phyloP scores from a whole-genome alignment of 2,797 vertebrate species.

The Oreonectes daqikongensis region DNA sequence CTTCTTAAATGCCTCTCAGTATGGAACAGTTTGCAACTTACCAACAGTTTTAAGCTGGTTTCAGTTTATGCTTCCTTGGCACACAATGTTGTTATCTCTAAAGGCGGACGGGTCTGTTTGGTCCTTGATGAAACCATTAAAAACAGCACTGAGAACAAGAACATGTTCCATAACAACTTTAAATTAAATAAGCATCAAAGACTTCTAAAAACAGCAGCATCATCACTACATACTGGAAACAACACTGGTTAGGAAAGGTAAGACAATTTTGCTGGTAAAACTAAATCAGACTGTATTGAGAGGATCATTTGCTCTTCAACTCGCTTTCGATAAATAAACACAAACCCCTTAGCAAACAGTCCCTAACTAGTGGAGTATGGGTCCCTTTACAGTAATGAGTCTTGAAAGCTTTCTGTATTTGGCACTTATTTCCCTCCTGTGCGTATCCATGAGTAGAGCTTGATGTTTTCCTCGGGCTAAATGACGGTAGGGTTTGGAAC shows the following conservation, averaged over 20 bases:
- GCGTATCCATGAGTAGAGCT: constrained; percentile 39
- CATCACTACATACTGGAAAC: neutral
- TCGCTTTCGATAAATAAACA: constrained; percentile 3
- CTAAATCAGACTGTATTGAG: neutral
- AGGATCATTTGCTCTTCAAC: neutral
- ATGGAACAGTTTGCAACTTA: constrained; percentile 36
- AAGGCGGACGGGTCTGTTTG: constrained; percentile 31
- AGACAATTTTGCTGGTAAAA: neutral
- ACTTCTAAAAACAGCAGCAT: neutral
- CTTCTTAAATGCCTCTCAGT: constrained; percentile 52
- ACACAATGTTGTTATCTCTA: constrained; percentile 15
- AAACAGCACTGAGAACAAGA: constrained; percentile 11
- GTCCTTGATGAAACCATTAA: constrained; percentile 42
- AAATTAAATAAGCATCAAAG: neutral
- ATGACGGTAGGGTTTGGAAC: constrained; percentile 27
- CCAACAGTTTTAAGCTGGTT: constrained; percentile 58
- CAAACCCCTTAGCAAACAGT: constrained; percentile 27
- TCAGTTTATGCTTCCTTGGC: constrained; percentile 44
- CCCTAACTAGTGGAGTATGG: constrained; percentile 33
- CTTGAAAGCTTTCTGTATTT: constrained; percentile 46
- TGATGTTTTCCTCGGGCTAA: constrained; percentile 37
- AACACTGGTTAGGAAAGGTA: neutral
- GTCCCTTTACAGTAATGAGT: constrained; percentile 39
- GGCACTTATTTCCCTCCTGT: constrained; percentile 19
- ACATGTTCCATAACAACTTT: neutral